Percentiles rank a stretch among this genome's conserved stretches.
Conservation (phyloP, 2,888 invertebrate species). For the Dione juno region DNA sequence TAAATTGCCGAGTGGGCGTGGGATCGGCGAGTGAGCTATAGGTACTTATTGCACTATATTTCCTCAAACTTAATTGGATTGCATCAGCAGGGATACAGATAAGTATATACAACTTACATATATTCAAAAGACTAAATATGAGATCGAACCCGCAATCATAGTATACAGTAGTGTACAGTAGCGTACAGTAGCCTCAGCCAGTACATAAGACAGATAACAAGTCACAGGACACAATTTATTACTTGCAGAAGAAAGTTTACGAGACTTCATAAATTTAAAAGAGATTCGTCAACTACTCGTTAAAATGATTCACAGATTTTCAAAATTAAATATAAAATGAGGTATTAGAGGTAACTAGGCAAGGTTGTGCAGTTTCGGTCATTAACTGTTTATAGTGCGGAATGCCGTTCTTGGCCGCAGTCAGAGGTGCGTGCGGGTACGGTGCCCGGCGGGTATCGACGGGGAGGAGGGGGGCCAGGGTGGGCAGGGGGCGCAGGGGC, state of each 20-base stretch:
- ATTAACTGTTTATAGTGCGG: constrained; percentile 26
- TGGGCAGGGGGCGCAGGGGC: constrained; percentile 47
- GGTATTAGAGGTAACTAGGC: constrained; percentile 8
- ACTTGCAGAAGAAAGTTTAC: no score
- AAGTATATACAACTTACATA: no score
- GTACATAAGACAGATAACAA: no score
- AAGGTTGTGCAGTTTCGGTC: constrained; percentile 22
- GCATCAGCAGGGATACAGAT: no score
- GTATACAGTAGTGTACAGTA: no score
- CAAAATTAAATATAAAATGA: constrained; percentile 8
- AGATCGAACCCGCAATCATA: no score
- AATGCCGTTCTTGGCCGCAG: constrained; percentile 30
- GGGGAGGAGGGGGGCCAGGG: constrained; percentile 41
- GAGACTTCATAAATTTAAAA: background rate
- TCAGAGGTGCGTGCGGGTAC: background rate
- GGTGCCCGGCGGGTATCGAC: background rate
- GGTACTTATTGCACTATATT: background rate
- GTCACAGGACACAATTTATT: no score
- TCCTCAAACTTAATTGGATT: background rate
- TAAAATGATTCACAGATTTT: constrained; percentile 1
- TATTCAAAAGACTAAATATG: no score
- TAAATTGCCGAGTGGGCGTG: constrained; percentile 33
- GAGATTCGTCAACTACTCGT: background rate
- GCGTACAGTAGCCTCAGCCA: no score
- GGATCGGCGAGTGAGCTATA: constrained; percentile 22